Conservation (phyloP, 1,140 invertebrate genomes). For the Drosophila punjabiensis region DNA sequence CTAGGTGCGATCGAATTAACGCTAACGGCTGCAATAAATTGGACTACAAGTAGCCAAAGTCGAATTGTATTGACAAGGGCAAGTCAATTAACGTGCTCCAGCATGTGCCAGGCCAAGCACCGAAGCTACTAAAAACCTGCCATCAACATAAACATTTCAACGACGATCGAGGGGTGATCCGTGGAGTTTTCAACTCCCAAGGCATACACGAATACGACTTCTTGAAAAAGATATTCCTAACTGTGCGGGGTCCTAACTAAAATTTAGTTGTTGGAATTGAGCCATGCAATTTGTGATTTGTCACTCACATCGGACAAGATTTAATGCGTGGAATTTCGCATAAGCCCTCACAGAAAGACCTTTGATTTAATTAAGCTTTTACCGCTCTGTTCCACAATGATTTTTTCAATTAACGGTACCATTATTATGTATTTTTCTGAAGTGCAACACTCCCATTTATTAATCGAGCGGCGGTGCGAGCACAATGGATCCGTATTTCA, state of each 20-base stretch:
- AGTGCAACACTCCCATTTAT: constrained; percentile 64
- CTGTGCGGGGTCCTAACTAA: constrained; percentile 1
- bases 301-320: constrained; percentile 17
- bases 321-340: constrained; percentile 23
- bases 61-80: constrained; percentile 51
- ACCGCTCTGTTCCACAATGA: constrained; percentile 19
- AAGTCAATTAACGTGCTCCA: constrained; percentile 43
- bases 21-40: constrained; percentile 50
- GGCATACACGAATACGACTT: not conserved
- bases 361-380: constrained; percentile 35
- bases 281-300: constrained; percentile 28
- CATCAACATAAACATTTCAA: constrained; percentile 6
- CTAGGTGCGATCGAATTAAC: constrained; percentile 29
- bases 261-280: not conserved
- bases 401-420: constrained; percentile 56
- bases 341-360: constrained; percentile 7
- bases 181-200: not conserved
- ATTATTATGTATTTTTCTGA: constrained; percentile 50
- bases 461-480: constrained; percentile 8
- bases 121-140: constrained; percentile 20
- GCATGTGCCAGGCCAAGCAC: constrained; percentile 19
- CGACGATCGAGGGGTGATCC: constrained; percentile 5
- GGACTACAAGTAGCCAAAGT: constrained; percentile 51
- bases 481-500: constrained; percentile 53
- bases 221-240: not conserved